These are phyloP conservation scores for Drosophila lini DNA, from an alignment of 1,140 invertebrate species.

Conservation along the genomic window DNA sequence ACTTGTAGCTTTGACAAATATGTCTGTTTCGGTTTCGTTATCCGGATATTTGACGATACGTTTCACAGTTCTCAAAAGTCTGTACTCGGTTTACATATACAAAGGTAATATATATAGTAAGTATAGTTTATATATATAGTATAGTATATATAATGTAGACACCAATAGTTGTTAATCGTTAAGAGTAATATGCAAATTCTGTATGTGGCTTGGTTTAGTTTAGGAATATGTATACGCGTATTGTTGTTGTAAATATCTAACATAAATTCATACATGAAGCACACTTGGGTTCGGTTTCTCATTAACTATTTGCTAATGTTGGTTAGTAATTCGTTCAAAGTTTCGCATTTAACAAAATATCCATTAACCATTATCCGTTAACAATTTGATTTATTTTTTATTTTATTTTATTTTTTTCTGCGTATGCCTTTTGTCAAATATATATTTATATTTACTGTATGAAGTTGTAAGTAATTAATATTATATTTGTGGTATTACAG, in stretches of 20 bases:
- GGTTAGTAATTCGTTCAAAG: constrained; percentile 41
- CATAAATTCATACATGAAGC: constrained; percentile 84
- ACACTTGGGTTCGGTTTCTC: constrained; percentile 82
- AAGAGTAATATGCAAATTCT: constrained; percentile 68
- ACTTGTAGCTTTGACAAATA: constrained; percentile 51
- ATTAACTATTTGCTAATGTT: constrained; percentile 58
- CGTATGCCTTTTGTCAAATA: constrained; percentile 22
- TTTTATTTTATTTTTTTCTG: constrained; percentile 8
- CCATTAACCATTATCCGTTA: constrained; percentile 46
- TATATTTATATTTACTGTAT: constrained; percentile 40
- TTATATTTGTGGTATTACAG: constrained; percentile 68
- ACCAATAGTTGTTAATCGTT: constrained; percentile 74
- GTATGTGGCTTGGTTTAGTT: constrained; percentile 52
- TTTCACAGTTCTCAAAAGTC: constrained; percentile 65
- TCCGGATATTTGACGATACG: constrained; percentile 57
- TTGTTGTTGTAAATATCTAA: constrained; percentile 73
- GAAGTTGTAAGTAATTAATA: constrained; percentile 52
- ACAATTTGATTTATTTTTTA: constrained; percentile 55
- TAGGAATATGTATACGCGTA: constrained; percentile 58
- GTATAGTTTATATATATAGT: constrained; percentile 56
- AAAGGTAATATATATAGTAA: constrained; percentile 54
- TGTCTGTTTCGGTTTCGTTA: constrained; percentile 40
- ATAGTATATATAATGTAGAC: constrained; percentile 63
- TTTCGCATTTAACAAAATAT: constrained; percentile 70
- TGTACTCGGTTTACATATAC: constrained; percentile 67